These are phyloP conservation scores for Rhinoptilus africanus DNA, from an alignment of 2,113 vertebrate genomes.

Conservation along the genomic window DNA sequence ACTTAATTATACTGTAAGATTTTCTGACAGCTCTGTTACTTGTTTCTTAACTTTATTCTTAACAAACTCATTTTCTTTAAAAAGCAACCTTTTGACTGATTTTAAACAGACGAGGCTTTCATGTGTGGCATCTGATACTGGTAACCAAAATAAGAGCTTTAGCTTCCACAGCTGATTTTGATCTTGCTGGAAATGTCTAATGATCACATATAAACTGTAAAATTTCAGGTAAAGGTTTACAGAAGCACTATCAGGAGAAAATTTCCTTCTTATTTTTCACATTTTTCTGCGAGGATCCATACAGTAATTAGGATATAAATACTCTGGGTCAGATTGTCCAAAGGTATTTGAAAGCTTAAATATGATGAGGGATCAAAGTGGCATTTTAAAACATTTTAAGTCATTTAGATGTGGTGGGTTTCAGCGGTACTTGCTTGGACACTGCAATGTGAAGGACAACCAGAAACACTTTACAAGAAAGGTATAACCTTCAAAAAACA, in stretches of 20 bases:
- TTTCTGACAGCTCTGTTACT: background rate
- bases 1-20: background rate
- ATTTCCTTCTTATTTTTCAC: background rate
- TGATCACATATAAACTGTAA: background rate
- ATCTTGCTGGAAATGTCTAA: background rate
- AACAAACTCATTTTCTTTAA: background rate
- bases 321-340: background rate
- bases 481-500: background rate
- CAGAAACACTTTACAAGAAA: background rate
- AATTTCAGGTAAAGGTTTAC: background rate
- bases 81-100: background rate
- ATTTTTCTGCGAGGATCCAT: background rate
- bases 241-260: background rate
- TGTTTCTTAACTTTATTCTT: background rate
- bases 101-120: background rate
- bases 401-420: background rate
- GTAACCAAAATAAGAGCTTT: background rate
- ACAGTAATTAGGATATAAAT: background rate
- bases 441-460: background rate
- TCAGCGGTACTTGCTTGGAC: background rate
- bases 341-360: background rate
- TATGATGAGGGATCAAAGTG: background rate
- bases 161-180: background rate
- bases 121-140: background rate
- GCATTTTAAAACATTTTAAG: background rate